Conservation (phyloP, 2,888 invertebrate genomes). For the Tinea pellionella region DNA sequence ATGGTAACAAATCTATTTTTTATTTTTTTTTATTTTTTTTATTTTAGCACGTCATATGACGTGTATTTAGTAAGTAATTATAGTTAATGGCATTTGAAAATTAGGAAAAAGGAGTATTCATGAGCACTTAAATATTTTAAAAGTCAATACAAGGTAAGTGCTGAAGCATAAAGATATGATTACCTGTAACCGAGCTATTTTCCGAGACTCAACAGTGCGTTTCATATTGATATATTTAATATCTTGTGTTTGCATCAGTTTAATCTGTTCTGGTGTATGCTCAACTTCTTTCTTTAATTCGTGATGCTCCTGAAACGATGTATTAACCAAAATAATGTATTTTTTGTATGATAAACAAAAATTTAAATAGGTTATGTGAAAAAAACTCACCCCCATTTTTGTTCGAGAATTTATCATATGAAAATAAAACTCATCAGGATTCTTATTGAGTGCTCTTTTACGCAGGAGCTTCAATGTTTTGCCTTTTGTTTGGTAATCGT, state of each 20-base stretch:
- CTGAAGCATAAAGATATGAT: neutral
- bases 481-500: constrained; percentile 85
- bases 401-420: constrained; percentile 94
- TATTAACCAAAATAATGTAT: too few species aligned
- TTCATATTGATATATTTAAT: constrained; percentile 90
- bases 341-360: too few species aligned
- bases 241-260: constrained; percentile 92
- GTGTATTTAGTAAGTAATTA: too few species aligned
- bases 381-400: constrained; percentile 65
- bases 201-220: constrained; percentile 83
- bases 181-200: constrained; percentile 60
- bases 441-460: constrained; percentile 88
- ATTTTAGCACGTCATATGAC: too few species aligned
- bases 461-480: constrained; percentile 83
- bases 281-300: constrained; percentile 77
- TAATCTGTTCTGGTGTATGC: constrained; percentile 84
- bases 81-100: too few species aligned
- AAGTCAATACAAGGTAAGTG: too few species aligned
- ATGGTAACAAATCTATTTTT: too few species aligned
- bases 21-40: too few species aligned
- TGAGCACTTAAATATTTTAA: too few species aligned
- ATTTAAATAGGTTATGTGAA: too few species aligned
- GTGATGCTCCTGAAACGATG: constrained; percentile 63
- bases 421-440: constrained; percentile 98
- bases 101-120: too few species aligned